These are phyloP conservation scores for Arctocebus calabarensis DNA, from an alignment of 2,797 vertebrate genomes.

Conservation along the genomic window DNA sequence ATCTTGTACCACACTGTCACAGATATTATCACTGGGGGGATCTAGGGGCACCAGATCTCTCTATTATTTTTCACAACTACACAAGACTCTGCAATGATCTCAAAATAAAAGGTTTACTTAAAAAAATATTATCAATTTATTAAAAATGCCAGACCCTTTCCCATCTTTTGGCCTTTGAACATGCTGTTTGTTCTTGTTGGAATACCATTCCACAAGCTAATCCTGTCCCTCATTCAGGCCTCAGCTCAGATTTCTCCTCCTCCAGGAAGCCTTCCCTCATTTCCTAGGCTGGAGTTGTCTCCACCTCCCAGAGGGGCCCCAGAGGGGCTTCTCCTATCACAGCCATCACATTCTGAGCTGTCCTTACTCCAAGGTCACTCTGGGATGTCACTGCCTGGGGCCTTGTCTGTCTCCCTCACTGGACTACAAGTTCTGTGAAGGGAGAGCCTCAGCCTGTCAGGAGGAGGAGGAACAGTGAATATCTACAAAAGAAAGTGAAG, in stretches of 20 bases:
- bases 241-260: neutral
- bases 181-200: neutral
- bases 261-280: neutral
- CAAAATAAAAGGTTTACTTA: neutral
- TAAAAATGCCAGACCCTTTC: neutral
- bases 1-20: neutral
- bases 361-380: neutral
- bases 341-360: neutral
- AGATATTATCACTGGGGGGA: neutral
- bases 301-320: neutral
- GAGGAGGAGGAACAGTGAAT: neutral
- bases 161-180: neutral
- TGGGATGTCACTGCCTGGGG: neutral
- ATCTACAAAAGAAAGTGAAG: neutral
- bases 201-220: neutral
- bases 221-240: neutral
- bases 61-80: neutral
- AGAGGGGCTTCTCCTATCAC: neutral
- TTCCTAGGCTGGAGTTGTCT: neutral
- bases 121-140: neutral
- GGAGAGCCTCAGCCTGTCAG: neutral
- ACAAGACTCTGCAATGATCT: neutral
- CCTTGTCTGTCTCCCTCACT: neutral
- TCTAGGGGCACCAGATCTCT: neutral
- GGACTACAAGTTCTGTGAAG: neutral